Percentiles rank a stretch among this genome's conserved stretches.
Conservation (phyloP, 2,113 vertebrate species). For the Eurystomus gularis region DNA sequence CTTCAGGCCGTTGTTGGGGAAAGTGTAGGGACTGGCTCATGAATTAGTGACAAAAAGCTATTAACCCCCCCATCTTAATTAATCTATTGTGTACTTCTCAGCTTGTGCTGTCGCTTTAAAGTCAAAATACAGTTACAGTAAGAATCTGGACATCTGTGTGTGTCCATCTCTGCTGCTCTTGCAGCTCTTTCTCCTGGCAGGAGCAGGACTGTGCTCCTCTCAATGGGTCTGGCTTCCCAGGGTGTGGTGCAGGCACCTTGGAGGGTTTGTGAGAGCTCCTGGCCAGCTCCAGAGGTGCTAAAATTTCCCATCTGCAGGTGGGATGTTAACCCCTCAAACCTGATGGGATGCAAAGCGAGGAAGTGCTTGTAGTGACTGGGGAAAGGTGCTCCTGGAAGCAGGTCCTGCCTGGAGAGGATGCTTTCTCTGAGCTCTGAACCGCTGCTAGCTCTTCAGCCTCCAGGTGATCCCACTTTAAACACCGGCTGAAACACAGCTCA, state of each 20-base stretch:
- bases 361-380: not conserved
- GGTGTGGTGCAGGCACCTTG: rapidly evolving
- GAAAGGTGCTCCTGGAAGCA: not conserved
- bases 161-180: rapidly evolving
- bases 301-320: rapidly evolving
- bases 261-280: rapidly evolving
- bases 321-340: not conserved
- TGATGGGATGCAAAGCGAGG: rapidly evolving
- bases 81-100: not conserved
- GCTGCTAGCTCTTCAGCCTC: not conserved
- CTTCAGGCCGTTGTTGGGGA: rapidly evolving
- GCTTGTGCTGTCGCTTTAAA: not conserved
- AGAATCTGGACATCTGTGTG: not conserved
- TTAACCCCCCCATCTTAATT: too few relatives aligned
- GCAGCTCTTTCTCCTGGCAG: too few relatives aligned
- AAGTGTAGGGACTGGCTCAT: too few relatives aligned
- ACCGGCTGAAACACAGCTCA: not conserved
- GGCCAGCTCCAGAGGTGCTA: rapidly evolving
- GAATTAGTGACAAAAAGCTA: too few relatives aligned
- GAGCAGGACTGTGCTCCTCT: not conserved
- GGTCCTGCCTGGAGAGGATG: rapidly evolving
- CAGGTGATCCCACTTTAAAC: not conserved
- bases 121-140: not conserved
- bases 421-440: not conserved
- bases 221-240: rapidly evolving